Evolutionary conservation across 2,888 invertebrate species (phyloP).

Genomic region (Eustalomyia histrio): DNA sequence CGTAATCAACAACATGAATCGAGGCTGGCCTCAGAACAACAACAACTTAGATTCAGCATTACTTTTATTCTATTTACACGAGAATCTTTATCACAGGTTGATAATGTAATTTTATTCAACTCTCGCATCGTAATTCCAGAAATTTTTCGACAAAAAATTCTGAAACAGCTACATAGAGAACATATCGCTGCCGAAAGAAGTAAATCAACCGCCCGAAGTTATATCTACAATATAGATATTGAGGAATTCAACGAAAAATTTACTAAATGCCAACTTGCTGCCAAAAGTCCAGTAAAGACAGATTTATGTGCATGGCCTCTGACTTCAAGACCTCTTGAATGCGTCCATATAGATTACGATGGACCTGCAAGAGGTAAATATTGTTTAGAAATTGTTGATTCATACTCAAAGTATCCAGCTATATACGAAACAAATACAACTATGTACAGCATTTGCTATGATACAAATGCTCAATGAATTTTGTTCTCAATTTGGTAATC

Average conservation of each 20-base stretch:
- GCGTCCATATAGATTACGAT: conserved; percentile 62
- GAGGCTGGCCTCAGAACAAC: conserved; percentile 6
- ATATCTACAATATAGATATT: conserved; percentile 65
- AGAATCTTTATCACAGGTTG: not conserved
- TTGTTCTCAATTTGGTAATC: conserved; percentile 10
- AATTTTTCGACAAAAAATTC: conserved; percentile 8
- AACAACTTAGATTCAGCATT: conserved; percentile 7
- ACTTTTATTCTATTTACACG: not conserved
- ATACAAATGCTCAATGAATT: not conserved
- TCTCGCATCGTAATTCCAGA: conserved; percentile 6
- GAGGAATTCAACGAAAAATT: conserved; percentile 60
- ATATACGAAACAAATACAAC: conserved; percentile 25
- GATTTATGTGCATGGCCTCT: conserved; percentile 44
- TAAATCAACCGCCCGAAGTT: not conserved
- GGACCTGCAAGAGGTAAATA: conserved; percentile 20
- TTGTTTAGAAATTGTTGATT: conserved; percentile 5
- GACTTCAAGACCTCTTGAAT: conserved; percentile 57
- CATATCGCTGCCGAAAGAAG: not conserved
- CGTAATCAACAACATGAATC: not conserved
- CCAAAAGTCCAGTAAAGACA: conserved; percentile 9
- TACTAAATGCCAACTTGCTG: not conserved
- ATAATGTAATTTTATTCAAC: conserved; percentile 13
- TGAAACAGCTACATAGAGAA: conserved; percentile 26
- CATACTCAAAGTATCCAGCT: conserved; percentile 16
- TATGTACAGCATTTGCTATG: conserved; percentile 19